Conservation (phyloP, 1,140 invertebrate species). For the Galleria mellonella region DNA sequence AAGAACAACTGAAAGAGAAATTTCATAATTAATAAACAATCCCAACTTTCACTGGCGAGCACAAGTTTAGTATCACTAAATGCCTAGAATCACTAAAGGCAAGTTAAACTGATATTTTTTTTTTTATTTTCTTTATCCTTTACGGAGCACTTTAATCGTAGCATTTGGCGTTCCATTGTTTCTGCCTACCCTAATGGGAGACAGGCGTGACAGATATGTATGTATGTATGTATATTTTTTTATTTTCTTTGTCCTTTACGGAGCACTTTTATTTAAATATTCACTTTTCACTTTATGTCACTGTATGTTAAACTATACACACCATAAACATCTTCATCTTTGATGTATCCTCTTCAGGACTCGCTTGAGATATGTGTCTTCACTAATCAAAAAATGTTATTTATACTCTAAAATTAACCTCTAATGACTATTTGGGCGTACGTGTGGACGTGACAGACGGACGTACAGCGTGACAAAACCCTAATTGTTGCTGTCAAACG, state of each 20-base stretch:
- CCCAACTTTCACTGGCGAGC: conserved; percentile 9
- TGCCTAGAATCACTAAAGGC: neutral
- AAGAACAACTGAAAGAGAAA: conserved; percentile 27
- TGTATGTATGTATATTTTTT: too few relatives aligned
- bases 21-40: neutral
- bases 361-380: conserved; percentile 33
- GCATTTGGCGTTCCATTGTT: too few relatives aligned
- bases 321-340: conserved; percentile 42
- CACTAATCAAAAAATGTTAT: conserved; percentile 34
- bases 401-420: conserved; percentile 43
- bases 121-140: neutral
- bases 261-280: neutral
- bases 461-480: conserved; percentile 46
- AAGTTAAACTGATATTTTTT: too few relatives aligned
- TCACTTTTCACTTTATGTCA: conserved; percentile 11
- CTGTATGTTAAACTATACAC: conserved; percentile 8
- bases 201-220: too few relatives aligned
- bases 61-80: neutral
- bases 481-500: conserved; percentile 48
- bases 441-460: conserved; percentile 39
- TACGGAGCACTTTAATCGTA: neutral
- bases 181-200: too few relatives aligned
- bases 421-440: conserved; percentile 24
- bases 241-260: neutral
- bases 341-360: conserved; percentile 27